Evolutionary conservation across 2,888 invertebrate species (phyloP).

Genomic region (Caenorhabditis sp.): DNA sequence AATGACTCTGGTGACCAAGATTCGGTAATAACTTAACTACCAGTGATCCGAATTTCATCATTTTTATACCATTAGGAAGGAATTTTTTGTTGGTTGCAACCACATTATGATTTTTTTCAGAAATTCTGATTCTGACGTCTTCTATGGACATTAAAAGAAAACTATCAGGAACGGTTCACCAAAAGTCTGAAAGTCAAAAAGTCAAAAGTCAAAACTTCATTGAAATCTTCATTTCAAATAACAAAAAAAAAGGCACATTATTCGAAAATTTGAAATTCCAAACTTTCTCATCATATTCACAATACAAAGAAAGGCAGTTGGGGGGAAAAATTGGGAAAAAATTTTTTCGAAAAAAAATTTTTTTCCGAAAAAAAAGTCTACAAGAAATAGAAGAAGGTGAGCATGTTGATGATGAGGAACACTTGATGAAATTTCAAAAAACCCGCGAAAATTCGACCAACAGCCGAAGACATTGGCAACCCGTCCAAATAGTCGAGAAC

Average conservation of each 20-base stretch:
- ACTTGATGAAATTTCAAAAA: constrained; percentile 12
- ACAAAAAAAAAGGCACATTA: neutral
- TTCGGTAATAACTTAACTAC: too few relatives aligned
- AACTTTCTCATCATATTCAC: neutral
- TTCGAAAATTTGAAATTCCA: neutral
- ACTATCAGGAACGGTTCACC: too few relatives aligned
- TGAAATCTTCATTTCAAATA: neutral
- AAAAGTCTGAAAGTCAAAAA: too few relatives aligned
- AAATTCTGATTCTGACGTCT: too few relatives aligned
- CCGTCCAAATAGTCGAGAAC: constrained; percentile 72
- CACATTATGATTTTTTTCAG: too few relatives aligned
- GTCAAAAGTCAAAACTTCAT: too few relatives aligned
- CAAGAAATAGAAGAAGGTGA: constrained; percentile 27
- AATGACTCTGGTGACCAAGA: too few relatives aligned
- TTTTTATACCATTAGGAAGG: too few relatives aligned
- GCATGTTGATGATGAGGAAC: constrained; percentile 42
- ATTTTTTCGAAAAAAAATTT: too few relatives aligned
- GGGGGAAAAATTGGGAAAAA: neutral
- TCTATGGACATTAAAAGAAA: too few relatives aligned
- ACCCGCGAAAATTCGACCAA: constrained; percentile 17
- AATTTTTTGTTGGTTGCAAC: too few relatives aligned
- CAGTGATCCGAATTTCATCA: too few relatives aligned
- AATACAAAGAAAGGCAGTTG: constrained; percentile 3
- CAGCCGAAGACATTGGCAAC: constrained; percentile 54
- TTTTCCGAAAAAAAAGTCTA: neutral